Base-by-base conservation (phyloP, 2,888 invertebrate species). In the Phania funesta region DNA sequence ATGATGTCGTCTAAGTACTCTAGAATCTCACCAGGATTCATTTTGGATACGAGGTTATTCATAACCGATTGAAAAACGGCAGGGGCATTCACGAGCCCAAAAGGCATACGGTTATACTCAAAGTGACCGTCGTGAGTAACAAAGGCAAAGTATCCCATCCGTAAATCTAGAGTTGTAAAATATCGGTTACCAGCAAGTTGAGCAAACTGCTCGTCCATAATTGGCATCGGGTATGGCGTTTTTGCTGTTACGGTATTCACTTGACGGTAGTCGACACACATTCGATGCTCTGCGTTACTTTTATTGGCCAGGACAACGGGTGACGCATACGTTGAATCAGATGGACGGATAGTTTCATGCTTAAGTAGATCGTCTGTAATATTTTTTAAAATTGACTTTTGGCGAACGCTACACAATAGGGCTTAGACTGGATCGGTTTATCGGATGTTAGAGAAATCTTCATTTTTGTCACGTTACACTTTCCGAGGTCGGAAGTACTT, bases 81-180 rank as follows among this genome's bases (percentile, higher is more conserved):
- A 9, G 83, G 83, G 18, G 84, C 84, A 22, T 85, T 83, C 3
- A 84, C 65, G 22, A 83, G 52, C 3, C 83, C 83, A 48, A 85
- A 85, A 3, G 80, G 83, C 84, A 84, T 85, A 48, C 82, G 62
- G 8, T 84, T 85, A n/a, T 78, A 84, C 24, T 84, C 80, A 46
- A 73, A 85, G 29, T 83, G 70, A 0, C 83, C 83, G n/a, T 84
- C 77, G 9, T 56, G 80, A 0, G 80, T 85, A 1, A 84, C 52
- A 26, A 85, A 85, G 8, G 84, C 83, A 22, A 84, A 79, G 58
- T 83, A 85, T 1, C 82, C 84, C 76, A 24, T 54, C 50, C 48
- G 46, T 46, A 73, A 41, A 13, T 82, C 82, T 11, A 79, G 48
- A 4, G 46, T 48, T 11, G 71, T 44, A 60, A 70, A 71, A 24